A percentile compares a stretch with the other conserved stretches of the same genome.
Evolutionary conservation across 2,888 invertebrate genomes (phyloP).

Genomic region (Quadroppia sp.): DNA sequence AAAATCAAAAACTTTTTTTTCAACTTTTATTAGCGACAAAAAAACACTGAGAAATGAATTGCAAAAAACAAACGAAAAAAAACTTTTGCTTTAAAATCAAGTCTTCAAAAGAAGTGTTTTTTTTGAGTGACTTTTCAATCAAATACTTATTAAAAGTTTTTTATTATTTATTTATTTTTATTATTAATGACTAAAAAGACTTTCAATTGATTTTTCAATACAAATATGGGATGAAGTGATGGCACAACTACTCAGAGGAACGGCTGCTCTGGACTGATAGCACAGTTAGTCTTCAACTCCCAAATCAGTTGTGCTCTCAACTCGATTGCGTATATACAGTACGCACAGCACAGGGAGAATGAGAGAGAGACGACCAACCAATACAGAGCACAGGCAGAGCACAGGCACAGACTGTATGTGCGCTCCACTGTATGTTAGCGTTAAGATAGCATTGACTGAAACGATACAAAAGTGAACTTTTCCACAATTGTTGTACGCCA

Average conservation of each 20-base stretch:
- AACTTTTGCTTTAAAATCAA: too few species aligned
- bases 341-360: not conserved
- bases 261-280: not conserved
- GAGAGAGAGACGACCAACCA: not conserved
- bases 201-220: not conserved
- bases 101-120: not conserved
- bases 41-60: too few species aligned
- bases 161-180: too few species aligned
- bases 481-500: not conserved
- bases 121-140: not conserved
- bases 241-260: slow-evolving; percentile 15
- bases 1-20: too few species aligned
- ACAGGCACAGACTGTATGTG: not conserved
- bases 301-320: not conserved
- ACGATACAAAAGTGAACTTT: not conserved
- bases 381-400: not conserved
- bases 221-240: not conserved
- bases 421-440: not conserved
- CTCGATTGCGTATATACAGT: too few species aligned
- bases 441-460: not conserved
- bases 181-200: too few species aligned
- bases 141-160: not conserved
- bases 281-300: not conserved
- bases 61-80: too few species aligned
- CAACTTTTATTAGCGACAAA: too few species aligned